phyloP scores from a whole-genome alignment of 2,797 vertebrate genomes.

The Hyperoplus lanceolatus region DNA sequence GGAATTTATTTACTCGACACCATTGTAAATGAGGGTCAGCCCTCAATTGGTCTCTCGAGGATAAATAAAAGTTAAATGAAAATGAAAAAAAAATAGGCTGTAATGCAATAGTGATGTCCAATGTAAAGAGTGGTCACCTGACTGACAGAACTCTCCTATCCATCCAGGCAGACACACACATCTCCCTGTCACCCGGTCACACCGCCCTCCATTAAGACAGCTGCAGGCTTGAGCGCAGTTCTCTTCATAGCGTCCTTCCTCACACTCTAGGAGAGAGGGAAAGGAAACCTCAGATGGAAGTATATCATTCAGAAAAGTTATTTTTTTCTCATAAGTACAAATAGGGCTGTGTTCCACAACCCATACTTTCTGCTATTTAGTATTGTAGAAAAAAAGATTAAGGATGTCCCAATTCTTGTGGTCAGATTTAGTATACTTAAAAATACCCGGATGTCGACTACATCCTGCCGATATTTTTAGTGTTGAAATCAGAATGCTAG shows the following conservation, averaged over 20 bases:
- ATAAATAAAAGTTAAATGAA: too few relatives aligned
- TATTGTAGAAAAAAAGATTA: too few relatives aligned
- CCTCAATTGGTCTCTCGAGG: too few relatives aligned
- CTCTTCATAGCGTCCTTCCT: constrained; percentile 64
- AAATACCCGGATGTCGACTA: too few relatives aligned
- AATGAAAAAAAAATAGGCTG: too few relatives aligned
- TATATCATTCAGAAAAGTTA: not conserved
- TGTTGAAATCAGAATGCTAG: too few relatives aligned
- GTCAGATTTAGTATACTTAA: too few relatives aligned
- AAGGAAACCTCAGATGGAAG: constrained; percentile 9
- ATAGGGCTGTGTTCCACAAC: not conserved
- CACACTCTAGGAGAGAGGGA: constrained; percentile 64
- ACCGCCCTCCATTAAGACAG: constrained; percentile 70
- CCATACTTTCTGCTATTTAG: too few relatives aligned
- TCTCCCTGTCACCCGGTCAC: constrained; percentile 66
- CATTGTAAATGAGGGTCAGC: too few relatives aligned
- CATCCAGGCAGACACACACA: constrained; percentile 74
- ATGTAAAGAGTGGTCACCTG: constrained; percentile 59
- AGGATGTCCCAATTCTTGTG: too few relatives aligned
- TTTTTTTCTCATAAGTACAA: not conserved
- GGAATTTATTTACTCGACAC: too few relatives aligned
- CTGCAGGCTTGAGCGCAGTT: constrained; percentile 68
- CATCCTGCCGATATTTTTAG: too few relatives aligned
- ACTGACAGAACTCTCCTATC: constrained; percentile 73
- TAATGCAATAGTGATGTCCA: not conserved